Conservation (phyloP, 1,140 invertebrate species). For the Heliconius hewitsoni region DNA sequence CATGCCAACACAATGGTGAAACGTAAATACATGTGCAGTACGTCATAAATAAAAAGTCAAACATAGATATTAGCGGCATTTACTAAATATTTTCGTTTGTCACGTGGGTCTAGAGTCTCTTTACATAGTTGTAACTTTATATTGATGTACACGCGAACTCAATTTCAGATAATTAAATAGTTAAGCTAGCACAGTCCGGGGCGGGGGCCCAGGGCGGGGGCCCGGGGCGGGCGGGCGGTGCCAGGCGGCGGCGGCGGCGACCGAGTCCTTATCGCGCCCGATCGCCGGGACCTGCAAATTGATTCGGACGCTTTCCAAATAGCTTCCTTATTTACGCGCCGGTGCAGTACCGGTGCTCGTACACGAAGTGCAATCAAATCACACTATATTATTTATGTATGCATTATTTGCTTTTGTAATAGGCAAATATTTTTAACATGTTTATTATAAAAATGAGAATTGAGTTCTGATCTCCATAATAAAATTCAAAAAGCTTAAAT, state of each 20-base stretch:
- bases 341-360: not conserved
- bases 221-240: not conserved
- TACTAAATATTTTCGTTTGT: not conserved
- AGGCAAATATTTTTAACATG: no score
- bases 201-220: not conserved
- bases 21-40: no score
- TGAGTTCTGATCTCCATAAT: no score
- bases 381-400: not conserved
- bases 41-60: no score
- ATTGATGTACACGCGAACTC: not conserved
- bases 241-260: not conserved
- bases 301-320: not conserved
- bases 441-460: no score
- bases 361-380: not conserved
- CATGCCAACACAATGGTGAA: no score
- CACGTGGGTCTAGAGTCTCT: not conserved
- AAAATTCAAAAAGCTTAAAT: no score
- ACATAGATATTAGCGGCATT: not conserved
- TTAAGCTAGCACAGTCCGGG: not conserved
- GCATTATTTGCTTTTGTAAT: no score
- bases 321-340: not conserved
- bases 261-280: not conserved
- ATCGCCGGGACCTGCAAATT: not conserved
- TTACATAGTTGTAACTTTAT: not conserved
- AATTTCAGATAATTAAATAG: constrained; percentile 7